These are phyloP conservation scores for Papilio helenus DNA, from an alignment of 1,140 invertebrate genomes.

Conservation along the genomic window DNA sequence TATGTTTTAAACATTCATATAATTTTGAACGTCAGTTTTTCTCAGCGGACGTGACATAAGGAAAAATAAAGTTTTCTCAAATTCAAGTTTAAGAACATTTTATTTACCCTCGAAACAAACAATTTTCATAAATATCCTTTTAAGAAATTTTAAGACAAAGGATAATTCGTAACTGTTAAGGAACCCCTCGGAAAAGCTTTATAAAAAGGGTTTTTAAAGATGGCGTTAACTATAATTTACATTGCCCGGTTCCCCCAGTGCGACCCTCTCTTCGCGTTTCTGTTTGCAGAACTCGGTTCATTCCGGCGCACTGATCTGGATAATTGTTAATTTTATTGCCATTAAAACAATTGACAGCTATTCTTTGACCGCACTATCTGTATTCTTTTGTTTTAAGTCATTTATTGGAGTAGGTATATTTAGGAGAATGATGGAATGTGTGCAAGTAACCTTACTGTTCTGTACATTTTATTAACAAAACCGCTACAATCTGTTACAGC, in stretches of 20 bases:
- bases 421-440: too few relatives aligned
- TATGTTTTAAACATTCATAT: neutral
- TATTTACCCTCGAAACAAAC: neutral
- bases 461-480: too few relatives aligned
- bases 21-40: neutral
- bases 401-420: neutral
- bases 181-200: constrained; percentile 27
- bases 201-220: constrained; percentile 23
- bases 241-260: neutral
- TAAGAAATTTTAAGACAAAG: neutral
- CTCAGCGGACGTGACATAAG: too few relatives aligned
- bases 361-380: neutral
- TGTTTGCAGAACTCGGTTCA: neutral
- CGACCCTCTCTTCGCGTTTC: neutral
- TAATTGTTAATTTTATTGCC: constrained; percentile 29
- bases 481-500: too few relatives aligned
- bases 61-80: neutral
- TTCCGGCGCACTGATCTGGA: constrained; percentile 20
- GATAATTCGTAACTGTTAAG: constrained; percentile 7
- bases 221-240: constrained; percentile 32
- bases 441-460: too few relatives aligned
- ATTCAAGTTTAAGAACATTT: neutral
- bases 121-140: neutral
- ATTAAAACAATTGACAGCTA: constrained; percentile 21
- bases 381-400: constrained; percentile 1